phyloP scores from a whole-genome alignment of 2,113 vertebrate genomes.

The Rhagologus leucostigma region DNA sequence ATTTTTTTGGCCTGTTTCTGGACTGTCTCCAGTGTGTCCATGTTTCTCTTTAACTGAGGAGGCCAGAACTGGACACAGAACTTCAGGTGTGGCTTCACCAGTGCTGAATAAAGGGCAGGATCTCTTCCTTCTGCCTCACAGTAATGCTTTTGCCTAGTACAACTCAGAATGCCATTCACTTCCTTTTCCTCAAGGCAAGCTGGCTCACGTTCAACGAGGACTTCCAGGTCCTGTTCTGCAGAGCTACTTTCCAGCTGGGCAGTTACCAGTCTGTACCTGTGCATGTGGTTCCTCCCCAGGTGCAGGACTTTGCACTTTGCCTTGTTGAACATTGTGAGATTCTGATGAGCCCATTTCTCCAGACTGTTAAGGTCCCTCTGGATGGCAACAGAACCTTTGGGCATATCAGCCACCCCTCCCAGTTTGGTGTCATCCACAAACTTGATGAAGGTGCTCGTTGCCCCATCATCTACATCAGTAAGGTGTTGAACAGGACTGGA shows the following conservation, averaged over 20 bases:
- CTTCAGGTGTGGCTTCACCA: background rate
- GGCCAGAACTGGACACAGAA: background rate
- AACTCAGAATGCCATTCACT: background rate
- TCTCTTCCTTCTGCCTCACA: background rate
- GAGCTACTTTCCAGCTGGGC: background rate
- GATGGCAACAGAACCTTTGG: background rate
- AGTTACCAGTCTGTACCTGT: rapidly evolving
- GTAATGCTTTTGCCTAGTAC: background rate
- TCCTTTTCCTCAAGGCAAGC: background rate
- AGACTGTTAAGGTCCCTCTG: background rate
- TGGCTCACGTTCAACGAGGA: background rate
- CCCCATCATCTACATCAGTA: background rate
- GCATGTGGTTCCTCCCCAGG: background rate
- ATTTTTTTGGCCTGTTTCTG: background rate
- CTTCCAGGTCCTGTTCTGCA: background rate
- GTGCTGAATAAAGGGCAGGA: background rate
- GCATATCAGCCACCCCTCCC: background rate
- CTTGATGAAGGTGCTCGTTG: background rate
- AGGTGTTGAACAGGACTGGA: background rate
- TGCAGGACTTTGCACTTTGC: background rate
- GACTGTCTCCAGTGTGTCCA: background rate
- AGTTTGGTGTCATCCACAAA: background rate
- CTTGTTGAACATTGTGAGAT: background rate
- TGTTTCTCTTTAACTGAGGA: background rate
- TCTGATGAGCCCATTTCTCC: background rate